A percentile compares a stretch with the other conserved stretches of the same genome.
These are phyloP conservation scores for Fragum sueziense DNA, from an alignment of 2,888 invertebrate genomes.

Conservation along the genomic window DNA sequence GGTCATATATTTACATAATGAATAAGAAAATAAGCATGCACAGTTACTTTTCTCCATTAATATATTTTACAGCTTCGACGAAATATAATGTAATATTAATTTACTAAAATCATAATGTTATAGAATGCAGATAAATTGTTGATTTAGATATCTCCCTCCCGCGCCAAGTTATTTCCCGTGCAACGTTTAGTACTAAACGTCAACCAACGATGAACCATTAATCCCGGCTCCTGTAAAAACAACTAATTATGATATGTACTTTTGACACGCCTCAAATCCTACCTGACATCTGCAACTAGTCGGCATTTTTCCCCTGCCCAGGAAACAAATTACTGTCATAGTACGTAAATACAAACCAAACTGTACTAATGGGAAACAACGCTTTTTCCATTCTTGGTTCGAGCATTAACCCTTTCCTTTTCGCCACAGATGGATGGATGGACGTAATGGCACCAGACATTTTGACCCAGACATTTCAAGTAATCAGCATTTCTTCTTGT, in stretches of 20 bases:
- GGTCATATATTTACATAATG: too few relatives aligned
- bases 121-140: background rate
- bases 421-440: too few relatives aligned
- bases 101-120: too few relatives aligned
- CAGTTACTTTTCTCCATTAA: too few relatives aligned
- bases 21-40: too few relatives aligned
- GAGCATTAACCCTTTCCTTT: too few relatives aligned
- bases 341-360: background rate
- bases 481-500: too few relatives aligned
- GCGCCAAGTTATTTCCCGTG: background rate
- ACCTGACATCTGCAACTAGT: conserved; percentile 19
- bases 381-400: too few relatives aligned
- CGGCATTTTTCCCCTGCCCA: background rate
- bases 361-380: background rate
- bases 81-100: too few relatives aligned
- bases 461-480: too few relatives aligned
- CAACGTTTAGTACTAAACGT: background rate
- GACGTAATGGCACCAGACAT: too few relatives aligned
- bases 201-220: background rate
- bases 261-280: conserved; percentile 3
- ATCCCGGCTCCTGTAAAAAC: background rate
- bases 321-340: conserved; percentile 19
- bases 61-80: too few relatives aligned
- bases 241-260: conserved; percentile 12
- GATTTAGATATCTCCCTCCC: background rate